Conservation (phyloP, 2,797 vertebrate genomes). For the Spatula clypeata region DNA sequence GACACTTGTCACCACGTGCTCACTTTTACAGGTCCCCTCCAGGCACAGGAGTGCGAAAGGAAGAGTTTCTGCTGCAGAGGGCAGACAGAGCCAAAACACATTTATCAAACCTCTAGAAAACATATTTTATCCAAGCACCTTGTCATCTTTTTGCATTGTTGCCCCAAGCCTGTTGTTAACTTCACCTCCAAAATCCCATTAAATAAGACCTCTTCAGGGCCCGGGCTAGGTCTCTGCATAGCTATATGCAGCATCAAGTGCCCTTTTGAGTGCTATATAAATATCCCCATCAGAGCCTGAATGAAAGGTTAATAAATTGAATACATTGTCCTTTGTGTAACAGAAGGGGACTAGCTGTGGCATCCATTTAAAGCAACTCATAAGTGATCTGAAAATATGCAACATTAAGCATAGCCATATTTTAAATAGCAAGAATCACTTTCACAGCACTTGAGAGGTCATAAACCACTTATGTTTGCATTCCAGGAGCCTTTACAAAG, state of each 20-base stretch:
- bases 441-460: background rate
- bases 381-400: background rate
- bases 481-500: background rate
- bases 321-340: background rate
- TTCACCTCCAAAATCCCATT: conserved; percentile 11
- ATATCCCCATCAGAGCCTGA: background rate
- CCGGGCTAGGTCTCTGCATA: background rate
- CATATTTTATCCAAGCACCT: background rate
- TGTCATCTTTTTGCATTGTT: rapidly evolving
- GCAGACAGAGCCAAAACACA: background rate
- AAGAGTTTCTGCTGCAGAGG: background rate
- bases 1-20: background rate
- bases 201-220: background rate
- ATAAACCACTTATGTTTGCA: background rate
- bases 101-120: conserved; percentile 21
- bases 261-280: background rate
- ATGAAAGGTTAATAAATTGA: conserved; percentile 13
- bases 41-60: background rate
- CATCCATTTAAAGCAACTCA: background rate
- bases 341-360: background rate
- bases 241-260: background rate
- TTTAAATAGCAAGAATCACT: conserved; percentile 9
- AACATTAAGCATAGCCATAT: background rate
- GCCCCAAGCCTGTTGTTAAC: background rate
- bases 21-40: background rate